Conservation (phyloP, 2,797 vertebrate species). For the Halcyon badia region DNA sequence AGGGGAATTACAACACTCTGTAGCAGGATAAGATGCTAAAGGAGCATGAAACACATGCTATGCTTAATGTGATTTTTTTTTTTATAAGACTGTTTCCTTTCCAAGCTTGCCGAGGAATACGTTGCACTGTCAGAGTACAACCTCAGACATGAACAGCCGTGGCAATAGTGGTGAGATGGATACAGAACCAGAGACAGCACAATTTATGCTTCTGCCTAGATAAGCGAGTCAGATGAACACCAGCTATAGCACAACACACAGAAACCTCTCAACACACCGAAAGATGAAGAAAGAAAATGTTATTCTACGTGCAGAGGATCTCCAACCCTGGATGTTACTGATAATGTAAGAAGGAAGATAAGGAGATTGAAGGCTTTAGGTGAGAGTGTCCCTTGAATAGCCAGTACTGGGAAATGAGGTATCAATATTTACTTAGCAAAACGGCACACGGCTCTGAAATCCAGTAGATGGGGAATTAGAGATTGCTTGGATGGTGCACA, state of each 20-base stretch:
- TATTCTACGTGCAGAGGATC: neutral
- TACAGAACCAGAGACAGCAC: neutral
- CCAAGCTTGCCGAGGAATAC: neutral
- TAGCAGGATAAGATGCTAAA: constrained; percentile 64
- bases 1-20: constrained; percentile 67
- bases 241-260: neutral
- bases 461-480: neutral
- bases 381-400: neutral
- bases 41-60: constrained; percentile 68
- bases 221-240: neutral
- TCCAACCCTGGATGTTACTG: neutral
- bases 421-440: neutral
- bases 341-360: neutral
- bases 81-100: neutral
- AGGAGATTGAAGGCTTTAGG: neutral
- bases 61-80: constrained; percentile 68
- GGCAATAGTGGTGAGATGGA: neutral
- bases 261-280: neutral
- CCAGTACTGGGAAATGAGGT: neutral
- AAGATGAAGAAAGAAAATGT: neutral
- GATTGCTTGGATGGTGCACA: neutral
- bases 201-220: neutral
- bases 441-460: neutral
- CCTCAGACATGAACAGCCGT: neutral
- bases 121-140: neutral